phyloP scores from a whole-genome alignment of 1,140 invertebrate species.

The Meteorus sp. region DNA sequence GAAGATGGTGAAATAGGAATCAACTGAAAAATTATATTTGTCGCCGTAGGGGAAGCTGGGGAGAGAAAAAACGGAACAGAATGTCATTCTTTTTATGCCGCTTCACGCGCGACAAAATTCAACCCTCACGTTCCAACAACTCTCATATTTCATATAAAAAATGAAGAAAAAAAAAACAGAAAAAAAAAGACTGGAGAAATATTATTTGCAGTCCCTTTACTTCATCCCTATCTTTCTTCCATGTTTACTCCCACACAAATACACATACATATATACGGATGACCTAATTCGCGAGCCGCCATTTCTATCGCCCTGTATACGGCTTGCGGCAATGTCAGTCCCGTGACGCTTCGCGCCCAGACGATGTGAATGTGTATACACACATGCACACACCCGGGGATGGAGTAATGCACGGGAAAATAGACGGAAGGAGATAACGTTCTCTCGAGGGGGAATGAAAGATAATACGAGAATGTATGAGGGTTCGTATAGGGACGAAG shows the following conservation, averaged over 20 bases:
- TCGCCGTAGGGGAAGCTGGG: background rate
- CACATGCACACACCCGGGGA: no score
- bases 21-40: background rate
- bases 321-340: slow-evolving; percentile 7
- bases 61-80: background rate
- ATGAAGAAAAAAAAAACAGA: background rate
- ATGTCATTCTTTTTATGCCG: background rate
- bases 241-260: no score
- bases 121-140: background rate
- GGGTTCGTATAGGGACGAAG: no score
- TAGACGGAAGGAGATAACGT: no score
- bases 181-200: background rate
- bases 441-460: no score
- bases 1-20: background rate
- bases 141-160: background rate
- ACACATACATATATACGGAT: no score
- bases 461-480: no score
- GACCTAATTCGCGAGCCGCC: background rate
- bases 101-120: slow-evolving; percentile 3
- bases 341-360: background rate
- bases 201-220: no score
- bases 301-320: background rate
- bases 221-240: no score
- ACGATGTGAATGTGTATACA: no score
- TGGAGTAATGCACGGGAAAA: no score